Conservation (phyloP, 2,797 vertebrate species). For the Hylomyscus alleni region DNA sequence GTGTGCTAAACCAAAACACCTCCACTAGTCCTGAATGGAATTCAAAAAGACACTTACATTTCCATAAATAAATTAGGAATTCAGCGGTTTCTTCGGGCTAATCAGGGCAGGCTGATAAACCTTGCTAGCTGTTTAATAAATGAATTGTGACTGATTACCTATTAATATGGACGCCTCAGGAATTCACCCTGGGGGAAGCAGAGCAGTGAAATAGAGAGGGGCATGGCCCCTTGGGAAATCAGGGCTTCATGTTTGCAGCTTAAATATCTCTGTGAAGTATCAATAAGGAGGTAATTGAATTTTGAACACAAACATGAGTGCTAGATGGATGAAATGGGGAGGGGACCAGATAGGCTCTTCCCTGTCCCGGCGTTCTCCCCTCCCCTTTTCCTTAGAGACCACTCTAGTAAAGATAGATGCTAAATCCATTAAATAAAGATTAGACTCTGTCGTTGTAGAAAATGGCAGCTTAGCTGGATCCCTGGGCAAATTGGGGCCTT, state of each 20-base stretch:
- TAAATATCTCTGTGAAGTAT: conserved; percentile 99
- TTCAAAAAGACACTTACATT: conserved; percentile 98
- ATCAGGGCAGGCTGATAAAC: conserved; percentile 98
- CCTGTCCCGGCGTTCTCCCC: conserved; percentile 90
- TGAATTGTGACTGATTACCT: conserved; percentile 99
- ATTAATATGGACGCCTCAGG: conserved; percentile 99
- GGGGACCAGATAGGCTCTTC: conserved; percentile 92
- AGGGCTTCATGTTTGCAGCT: conserved; percentile 99
- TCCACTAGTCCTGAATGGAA: conserved; percentile 94
- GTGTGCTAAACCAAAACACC: conserved; percentile 84
- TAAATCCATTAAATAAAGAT: conserved; percentile 99
- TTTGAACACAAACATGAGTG: conserved; percentile 99
- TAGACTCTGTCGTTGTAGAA: conserved; percentile 93
- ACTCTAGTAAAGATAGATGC: conserved; percentile 97
- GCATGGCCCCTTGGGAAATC: conserved; percentile 99
- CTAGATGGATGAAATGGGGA: conserved; percentile 95
- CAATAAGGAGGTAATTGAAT: conserved; percentile 99
- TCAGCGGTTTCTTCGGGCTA: conserved; percentile 99
- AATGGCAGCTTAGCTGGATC: conserved; percentile 92
- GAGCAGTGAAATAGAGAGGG: conserved; percentile 99
- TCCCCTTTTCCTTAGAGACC: conserved; percentile 93
- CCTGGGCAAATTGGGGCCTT: conserved; percentile 90
- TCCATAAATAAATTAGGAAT: conserved; percentile 99
- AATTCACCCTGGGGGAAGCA: conserved; percentile 95
- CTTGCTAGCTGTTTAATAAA: conserved; percentile 99